Evolutionary conservation across 2,888 invertebrate genomes (phyloP).

Genomic region (Smittia aterrima): DNA sequence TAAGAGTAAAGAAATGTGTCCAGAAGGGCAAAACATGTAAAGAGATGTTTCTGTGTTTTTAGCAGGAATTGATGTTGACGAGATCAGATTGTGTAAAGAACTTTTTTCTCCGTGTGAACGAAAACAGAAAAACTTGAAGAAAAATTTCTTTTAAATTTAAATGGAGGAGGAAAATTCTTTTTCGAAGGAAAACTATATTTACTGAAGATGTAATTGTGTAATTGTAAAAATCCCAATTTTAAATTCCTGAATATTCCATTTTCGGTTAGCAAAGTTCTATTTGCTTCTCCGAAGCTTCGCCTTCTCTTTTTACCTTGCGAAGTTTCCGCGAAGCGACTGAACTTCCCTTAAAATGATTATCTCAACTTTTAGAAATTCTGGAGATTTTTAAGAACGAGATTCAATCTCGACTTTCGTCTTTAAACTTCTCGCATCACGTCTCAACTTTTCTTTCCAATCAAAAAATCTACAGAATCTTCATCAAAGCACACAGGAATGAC

Average conservation of each 20-base stretch:
- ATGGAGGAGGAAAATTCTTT: slow-evolving; percentile 2
- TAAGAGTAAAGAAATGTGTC: background rate
- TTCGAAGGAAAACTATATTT: slow-evolving; percentile 8
- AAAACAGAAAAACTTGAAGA: slow-evolving; percentile 16
- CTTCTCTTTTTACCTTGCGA: slow-evolving; percentile 1
- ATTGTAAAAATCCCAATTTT: slow-evolving; percentile 35
- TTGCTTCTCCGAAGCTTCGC: background rate
- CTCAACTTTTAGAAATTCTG: background rate
- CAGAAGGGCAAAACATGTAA: background rate
- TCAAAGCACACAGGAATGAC: slow-evolving; percentile 10
- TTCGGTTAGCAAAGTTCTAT: background rate
- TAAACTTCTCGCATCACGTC: background rate
- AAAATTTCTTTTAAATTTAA: slow-evolving; percentile 35
- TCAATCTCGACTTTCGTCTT: background rate
- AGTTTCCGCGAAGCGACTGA: background rate
- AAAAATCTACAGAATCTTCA: background rate
- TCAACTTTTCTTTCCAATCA: background rate
- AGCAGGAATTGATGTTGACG: slow-evolving; percentile 25
- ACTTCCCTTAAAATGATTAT: background rate
- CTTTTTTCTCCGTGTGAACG: slow-evolving; percentile 19
- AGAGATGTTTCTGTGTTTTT: slow-evolving; percentile 25
- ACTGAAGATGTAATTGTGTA: slow-evolving; percentile 40
- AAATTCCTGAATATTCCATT: slow-evolving; percentile 12
- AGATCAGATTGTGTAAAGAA: slow-evolving; percentile 16
- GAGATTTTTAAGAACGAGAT: background rate